phyloP scores from a whole-genome alignment of 2,888 invertebrate species.

The Eristalis pertinax region DNA sequence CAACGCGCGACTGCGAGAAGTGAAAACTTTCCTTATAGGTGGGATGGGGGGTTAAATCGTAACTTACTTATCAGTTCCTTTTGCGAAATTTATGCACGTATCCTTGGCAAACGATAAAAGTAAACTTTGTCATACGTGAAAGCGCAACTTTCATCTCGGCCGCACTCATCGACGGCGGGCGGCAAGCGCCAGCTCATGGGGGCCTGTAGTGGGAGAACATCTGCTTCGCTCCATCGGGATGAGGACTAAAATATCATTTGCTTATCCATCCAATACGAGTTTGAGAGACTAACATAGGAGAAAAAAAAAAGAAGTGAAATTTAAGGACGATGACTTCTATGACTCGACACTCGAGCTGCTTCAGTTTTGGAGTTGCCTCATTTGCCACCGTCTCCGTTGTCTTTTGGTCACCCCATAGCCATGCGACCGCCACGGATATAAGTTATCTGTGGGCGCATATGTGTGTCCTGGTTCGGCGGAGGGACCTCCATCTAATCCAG shows the following conservation, averaged over 20 bases:
- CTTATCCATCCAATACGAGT: constrained; percentile 63
- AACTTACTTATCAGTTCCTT: constrained; percentile 72
- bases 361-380: constrained; percentile 23
- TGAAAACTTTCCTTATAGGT: constrained; percentile 33
- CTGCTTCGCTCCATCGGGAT: constrained; percentile 32
- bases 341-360: constrained; percentile 1
- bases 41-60: constrained; percentile 61
- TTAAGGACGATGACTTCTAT: constrained; percentile 56
- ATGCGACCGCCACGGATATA: constrained; percentile 28
- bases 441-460: constrained; percentile 58
- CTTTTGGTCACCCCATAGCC: constrained; percentile 34
- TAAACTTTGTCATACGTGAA: constrained; percentile 72
- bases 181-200: not conserved
- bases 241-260: constrained; percentile 67
- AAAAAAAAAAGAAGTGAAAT: constrained; percentile 40
- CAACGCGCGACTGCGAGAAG: not conserved
- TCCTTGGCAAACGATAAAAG: constrained; percentile 72
- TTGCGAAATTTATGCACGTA: constrained; percentile 72
- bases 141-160: constrained; percentile 62
- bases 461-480: constrained; percentile 41
- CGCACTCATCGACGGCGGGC: not conserved
- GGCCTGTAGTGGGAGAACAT: constrained; percentile 28
- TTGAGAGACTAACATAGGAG: constrained; percentile 24
- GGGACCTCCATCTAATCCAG: not conserved
- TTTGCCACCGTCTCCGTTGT: constrained; percentile 27